Conservation (phyloP, 2,888 invertebrate species). For the Eledona agricola region DNA sequence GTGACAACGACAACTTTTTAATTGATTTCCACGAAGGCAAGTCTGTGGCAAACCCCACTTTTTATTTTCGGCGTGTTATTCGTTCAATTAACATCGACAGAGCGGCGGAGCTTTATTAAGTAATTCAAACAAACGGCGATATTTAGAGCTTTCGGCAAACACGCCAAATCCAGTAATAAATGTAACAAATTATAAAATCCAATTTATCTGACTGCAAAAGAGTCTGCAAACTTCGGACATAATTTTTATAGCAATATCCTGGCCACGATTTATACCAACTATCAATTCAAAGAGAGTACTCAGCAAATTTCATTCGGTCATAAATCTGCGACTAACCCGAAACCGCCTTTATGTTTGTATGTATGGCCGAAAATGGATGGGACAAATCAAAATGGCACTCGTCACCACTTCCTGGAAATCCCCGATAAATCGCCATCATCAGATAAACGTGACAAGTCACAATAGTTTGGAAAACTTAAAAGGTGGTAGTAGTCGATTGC, state of each 20-base stretch:
- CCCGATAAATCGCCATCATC: constrained; percentile 57
- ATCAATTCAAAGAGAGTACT: constrained; percentile 59
- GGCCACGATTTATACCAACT: constrained; percentile 56
- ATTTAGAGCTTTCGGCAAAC: constrained; percentile 52
- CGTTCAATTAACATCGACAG: too few species aligned
- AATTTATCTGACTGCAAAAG: constrained; percentile 58
- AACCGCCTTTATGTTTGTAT: constrained; percentile 54
- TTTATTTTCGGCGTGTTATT: too few species aligned
- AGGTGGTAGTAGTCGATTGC: constrained; percentile 61
- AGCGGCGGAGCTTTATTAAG: too few species aligned
- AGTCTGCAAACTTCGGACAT: constrained; percentile 59
- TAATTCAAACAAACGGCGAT: constrained; percentile 9
- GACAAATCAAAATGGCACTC: constrained; percentile 45
- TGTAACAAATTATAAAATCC: constrained; percentile 58
- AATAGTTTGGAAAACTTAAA: constrained; percentile 63
- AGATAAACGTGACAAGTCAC: constrained; percentile 62
- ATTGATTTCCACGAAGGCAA: too few species aligned
- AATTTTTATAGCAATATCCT: constrained; percentile 59
- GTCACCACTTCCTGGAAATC: constrained; percentile 29
- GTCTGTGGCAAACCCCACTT: too few species aligned
- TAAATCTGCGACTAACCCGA: constrained; percentile 54
- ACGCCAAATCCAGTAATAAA: constrained; percentile 55
- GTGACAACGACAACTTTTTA: too few species aligned
- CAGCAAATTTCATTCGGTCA: constrained; percentile 58
- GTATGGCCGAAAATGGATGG: constrained; percentile 53